phyloP scores from a whole-genome alignment of 2,113 vertebrate species.

The Larimichthys crocea region DNA sequence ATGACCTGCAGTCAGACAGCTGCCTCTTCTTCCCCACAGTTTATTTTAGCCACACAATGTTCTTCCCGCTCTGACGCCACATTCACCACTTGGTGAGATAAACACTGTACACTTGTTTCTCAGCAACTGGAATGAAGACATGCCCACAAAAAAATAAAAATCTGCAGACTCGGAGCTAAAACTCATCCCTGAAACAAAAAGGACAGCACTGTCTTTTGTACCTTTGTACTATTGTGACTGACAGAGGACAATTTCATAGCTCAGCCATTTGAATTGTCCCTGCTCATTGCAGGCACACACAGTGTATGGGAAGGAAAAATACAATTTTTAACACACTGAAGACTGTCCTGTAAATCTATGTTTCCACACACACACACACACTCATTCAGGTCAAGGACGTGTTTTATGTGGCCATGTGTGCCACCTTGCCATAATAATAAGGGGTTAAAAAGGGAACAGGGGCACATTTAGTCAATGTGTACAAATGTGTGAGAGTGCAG shows the following conservation, averaged over 20 bases:
- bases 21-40: too few relatives aligned
- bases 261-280: slow-evolving; percentile 54
- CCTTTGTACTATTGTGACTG: slow-evolving; percentile 46
- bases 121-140: slow-evolving; percentile 20
- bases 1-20: neutral
- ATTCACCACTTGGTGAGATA: neutral
- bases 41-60: neutral
- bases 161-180: slow-evolving; percentile 30
- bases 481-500: neutral
- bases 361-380: neutral
- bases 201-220: slow-evolving; percentile 50
- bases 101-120: slow-evolving; percentile 1
- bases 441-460: neutral
- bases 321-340: neutral
- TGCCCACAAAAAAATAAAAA: slow-evolving; percentile 2
- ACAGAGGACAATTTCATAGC: slow-evolving; percentile 50
- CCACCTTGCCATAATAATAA: slow-evolving; percentile 7
- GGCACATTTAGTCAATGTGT: slow-evolving; percentile 14
- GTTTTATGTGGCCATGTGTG: neutral
- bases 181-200: slow-evolving; percentile 46
- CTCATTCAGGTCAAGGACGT: neutral
- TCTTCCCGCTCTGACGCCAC: neutral
- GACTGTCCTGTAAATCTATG: neutral
- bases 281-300: neutral
- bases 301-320: neutral